Percentiles rank a stretch among this genome's conserved stretches.
phyloP scores from a whole-genome alignment of 2,797 vertebrate species.

The Syngnathus rostellatus region DNA sequence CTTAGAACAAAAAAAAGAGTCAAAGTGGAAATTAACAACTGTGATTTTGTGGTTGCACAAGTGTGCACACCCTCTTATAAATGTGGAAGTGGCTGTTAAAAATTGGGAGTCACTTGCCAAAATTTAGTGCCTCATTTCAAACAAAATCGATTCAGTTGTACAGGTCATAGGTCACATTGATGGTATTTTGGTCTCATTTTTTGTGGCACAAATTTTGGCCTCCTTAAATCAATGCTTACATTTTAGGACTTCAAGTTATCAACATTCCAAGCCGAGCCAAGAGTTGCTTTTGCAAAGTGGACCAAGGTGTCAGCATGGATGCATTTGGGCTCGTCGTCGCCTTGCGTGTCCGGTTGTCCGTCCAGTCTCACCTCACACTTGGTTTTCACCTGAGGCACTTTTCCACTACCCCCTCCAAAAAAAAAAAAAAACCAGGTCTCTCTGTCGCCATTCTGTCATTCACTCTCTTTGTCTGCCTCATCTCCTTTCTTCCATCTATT shows the following conservation, averaged over 20 bases:
- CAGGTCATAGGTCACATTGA: no score
- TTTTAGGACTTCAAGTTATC: not conserved
- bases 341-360: constrained; percentile 41
- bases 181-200: no score
- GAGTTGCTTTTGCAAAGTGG: constrained; percentile 40
- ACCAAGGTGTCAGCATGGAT: constrained; percentile 53
- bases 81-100: no score
- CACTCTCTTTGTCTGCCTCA: constrained; percentile 32
- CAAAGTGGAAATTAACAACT: no score
- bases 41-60: no score
- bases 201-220: no score
- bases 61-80: no score
- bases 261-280: not conserved
- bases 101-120: no score
- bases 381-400: constrained; percentile 50
- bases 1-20: no score
- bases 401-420: constrained; percentile 20
- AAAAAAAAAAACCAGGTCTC: constrained; percentile 8
- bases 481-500: constrained; percentile 46
- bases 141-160: no score
- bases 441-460: constrained; percentile 27
- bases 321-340: constrained; percentile 50
- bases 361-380: constrained; percentile 51
- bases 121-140: no score
- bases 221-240: not conserved